Evolutionary conservation across 1,140 invertebrate genomes (phyloP), one percentile per base, ranked within the genome.

Genomic region (Meloidogyne floridensis): DNA sequence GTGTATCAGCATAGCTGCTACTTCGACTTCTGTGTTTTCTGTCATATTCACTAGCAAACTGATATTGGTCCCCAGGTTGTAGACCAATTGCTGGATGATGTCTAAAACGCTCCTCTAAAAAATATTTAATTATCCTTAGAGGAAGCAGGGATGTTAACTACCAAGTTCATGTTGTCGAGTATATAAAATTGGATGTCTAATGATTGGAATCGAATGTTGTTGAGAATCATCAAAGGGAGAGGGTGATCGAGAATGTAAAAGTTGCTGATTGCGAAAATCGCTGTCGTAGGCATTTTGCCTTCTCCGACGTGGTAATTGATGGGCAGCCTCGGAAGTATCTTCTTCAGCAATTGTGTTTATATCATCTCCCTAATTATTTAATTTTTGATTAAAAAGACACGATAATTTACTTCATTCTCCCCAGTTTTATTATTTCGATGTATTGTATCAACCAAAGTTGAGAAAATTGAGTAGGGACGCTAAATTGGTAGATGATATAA

Each of bases 371-470:
- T 75, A 47, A 32, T 51, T 56, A 54, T 18, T 15, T 11, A 56
- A n/a, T 32, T 80, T 56, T 32, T 32, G 32, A 32, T 32, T 32
- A 32, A 32, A 32, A 32, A 32, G 5, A 47, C 10, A 32, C 8
- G 13, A 47, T 15, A 15, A 43, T 42, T 73, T 18, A 70, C 69
- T 32, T 80, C 59, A 65, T 65, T 65, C 15, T 53, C 47, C 2
- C 5, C 15, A 65, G 15, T 65, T 56, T 77, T 77, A 71, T 20
- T 65, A 20, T 59, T 70, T 43, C 54, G 51, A 54, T 89, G 87
- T 75, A 88, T 88, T 10, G 85, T 88, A 76, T 89, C 87, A 11
- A 89, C 87, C 53, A 89, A 77, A 10, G 87, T 89, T 65, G 85
- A 86, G 75, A 88, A 87, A n/a, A 88, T 74, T 20, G 87, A 85